phyloP scores from a whole-genome alignment of 2,888 invertebrate species.

The Globia sparganii region DNA sequence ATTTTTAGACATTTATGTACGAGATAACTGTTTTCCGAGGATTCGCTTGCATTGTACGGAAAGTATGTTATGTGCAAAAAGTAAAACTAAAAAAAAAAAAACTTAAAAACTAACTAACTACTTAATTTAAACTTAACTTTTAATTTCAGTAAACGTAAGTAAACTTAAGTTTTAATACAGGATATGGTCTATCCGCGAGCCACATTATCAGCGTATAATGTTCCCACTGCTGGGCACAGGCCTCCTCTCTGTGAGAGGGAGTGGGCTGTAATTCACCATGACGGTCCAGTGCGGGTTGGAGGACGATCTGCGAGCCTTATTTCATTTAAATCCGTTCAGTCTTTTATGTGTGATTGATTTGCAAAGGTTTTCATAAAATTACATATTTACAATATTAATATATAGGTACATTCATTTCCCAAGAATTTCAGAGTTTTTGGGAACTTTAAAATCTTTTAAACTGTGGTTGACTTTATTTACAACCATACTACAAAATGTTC shows the following conservation, averaged over 20 bases:
- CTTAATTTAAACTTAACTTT: too few species aligned
- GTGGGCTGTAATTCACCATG: too few species aligned
- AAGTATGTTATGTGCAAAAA: too few species aligned
- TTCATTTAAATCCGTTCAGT: not conserved
- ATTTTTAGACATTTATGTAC: conserved; percentile 1
- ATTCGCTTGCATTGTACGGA: not conserved
- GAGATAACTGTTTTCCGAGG: not conserved
- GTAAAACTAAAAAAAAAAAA: too few species aligned
- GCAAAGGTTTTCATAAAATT: not conserved
- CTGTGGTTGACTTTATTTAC: not conserved
- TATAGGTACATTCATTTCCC: too few species aligned
- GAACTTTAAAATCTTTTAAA: not conserved
- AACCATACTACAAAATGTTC: not conserved
- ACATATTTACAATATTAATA: too few species aligned
- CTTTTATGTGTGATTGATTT: not conserved
- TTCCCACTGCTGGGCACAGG: not conserved
- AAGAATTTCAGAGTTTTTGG: not conserved
- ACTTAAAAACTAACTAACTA: too few species aligned
- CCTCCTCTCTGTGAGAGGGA: not conserved
- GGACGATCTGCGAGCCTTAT: too few species aligned
- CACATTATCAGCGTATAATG: not conserved
- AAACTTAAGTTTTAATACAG: not conserved
- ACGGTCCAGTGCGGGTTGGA: too few species aligned
- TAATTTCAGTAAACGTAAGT: too few species aligned
- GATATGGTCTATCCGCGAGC: not conserved